Base-by-base conservation (phyloP, 2,113 vertebrate genomes). In the Oncorhynchus masou region DNA sequence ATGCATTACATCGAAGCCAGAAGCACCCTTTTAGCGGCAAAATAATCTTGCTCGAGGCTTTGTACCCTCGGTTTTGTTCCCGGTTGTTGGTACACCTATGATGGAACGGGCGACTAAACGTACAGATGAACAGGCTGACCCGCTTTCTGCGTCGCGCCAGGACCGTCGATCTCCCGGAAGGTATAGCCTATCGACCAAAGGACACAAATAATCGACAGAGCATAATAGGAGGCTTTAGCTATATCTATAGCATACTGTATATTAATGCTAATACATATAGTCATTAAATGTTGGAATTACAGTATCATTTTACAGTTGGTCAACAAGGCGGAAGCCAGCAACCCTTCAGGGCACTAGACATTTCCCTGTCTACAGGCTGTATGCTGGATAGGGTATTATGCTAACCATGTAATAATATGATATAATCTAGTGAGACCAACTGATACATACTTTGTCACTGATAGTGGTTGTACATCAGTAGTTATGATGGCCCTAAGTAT, bases 121-220 rank as follows among this genome's bases (percentile, higher is more conserved):
- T 92, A 70, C 93, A 95, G 85, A 96, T 99, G 51, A 98, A 90
- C 79, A 94, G 97, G 34, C 92, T 99, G 82, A 99, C 96, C 71
- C 95, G 97, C 67, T 99, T 97, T 51, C 92, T 99, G 57, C 96
- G 97, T 80, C 95, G 97, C 76, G 97, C 97, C 62, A 95, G 97
- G 87, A 99, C 97, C 16, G 96, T 99, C 87, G 97, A 99, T 90
- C 94, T 99, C 51, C 97, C 97, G 0, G 97, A 99, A 80, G 97
- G 97, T 96, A 85, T 12, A 22, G 68, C 1, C 54, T 39, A n/a
- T 13, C 68, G 29, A 22, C 29, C 31, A 78, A 80, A 76, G 73
- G 8, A 13, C 49, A n/a, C 1, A 68, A 2, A 11, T 51, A 65
- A 65, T 15, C 12, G 45, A 22, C 24, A 12, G 4, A 13, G 24